Evolutionary conservation across 2,113 vertebrate species (phyloP), one percentile per base, ranked within the genome.

Genomic region (Ciconia maguari): DNA sequence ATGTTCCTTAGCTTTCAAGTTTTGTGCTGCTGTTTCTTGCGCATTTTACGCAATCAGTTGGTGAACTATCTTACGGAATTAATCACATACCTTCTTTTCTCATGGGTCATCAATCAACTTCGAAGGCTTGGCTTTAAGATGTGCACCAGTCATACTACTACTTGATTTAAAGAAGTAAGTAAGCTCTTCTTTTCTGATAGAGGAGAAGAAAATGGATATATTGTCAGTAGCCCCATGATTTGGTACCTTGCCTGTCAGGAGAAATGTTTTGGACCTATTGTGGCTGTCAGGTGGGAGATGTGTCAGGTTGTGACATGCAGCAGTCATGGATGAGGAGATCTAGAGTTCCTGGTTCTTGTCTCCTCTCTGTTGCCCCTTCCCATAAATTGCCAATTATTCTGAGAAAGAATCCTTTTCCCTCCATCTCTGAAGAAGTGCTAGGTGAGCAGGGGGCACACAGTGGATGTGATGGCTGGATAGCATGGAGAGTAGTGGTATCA

Each of bases 1-100:
- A 77, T 60, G 95, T 89, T 96, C 70, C 64, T 60, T n/a, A 93
- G 89, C 93, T 94, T 94, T 96, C 81, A 95, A 85, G 74, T 93
- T 91, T 54, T 77, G 34, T 91, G 58, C 80, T 78, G 55, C 68
- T 91, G 34, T 72, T 93, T 82, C 91, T 95, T 1, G 9, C 65
- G 58, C 70, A 42, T 44, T 82, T 83, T 76, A 71, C 76, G 42
- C 42, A 38, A 80, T 83, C 74, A 51, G 62, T 26, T 85, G 72
- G 61, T 94, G 72, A 94, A 48, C 66, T 87, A 29, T 68, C 72
- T 89, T 90, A 85, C 22, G 81, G 91, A 89, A 92, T 78, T 89
- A 86, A 90, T 94, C 66, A 32, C 51, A 24, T 80, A 69, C 74
- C 20, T 69, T 87, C 74, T 79, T 93, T 85, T 90, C 72, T 89